Evolutionary conservation across 1,140 invertebrate genomes (phyloP).

Genomic region (Nixonia krombeini): DNA sequence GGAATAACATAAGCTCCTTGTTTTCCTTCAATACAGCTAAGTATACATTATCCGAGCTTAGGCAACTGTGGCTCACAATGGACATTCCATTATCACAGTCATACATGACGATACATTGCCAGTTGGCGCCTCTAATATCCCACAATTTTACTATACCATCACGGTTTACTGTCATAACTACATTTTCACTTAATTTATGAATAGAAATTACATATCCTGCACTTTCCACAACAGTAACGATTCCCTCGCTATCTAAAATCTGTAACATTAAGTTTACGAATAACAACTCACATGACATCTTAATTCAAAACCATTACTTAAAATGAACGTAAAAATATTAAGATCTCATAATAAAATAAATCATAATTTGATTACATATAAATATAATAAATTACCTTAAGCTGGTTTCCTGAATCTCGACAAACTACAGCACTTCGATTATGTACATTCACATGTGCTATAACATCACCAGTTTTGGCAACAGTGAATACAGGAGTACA

Average conservation of each 20-base stretch:
- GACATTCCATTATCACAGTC: conserved; percentile 13
- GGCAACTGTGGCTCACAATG: conserved; percentile 48
- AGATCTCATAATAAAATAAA: too few species aligned
- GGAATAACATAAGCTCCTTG: conserved; percentile 22
- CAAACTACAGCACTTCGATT: conserved; percentile 47
- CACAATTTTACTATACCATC: conserved; percentile 55
- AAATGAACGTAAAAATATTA: too few species aligned
- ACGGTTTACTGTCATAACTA: conserved; percentile 51
- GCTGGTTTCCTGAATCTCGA: conserved; percentile 35
- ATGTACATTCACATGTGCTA: conserved; percentile 47
- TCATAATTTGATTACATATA: too few species aligned
- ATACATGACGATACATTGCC: conserved; percentile 28
- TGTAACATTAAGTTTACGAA: background rate
- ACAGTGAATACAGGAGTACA: conserved; percentile 33
- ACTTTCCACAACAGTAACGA: conserved; percentile 12
- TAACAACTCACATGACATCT: too few species aligned
- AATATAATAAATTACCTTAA: conserved; percentile 48
- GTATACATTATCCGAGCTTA: conserved; percentile 50
- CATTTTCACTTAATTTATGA: conserved; percentile 46
- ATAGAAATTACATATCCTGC: conserved; percentile 52
- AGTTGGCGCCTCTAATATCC: conserved; percentile 38
- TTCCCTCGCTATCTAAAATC: background rate
- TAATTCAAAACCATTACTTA: too few species aligned
- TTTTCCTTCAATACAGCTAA: conserved; percentile 53
- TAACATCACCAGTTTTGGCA: conserved; percentile 31